These are phyloP conservation scores for Gambusia holbrooki DNA, from an alignment of 2,113 vertebrate species.

Conservation along the genomic window DNA sequence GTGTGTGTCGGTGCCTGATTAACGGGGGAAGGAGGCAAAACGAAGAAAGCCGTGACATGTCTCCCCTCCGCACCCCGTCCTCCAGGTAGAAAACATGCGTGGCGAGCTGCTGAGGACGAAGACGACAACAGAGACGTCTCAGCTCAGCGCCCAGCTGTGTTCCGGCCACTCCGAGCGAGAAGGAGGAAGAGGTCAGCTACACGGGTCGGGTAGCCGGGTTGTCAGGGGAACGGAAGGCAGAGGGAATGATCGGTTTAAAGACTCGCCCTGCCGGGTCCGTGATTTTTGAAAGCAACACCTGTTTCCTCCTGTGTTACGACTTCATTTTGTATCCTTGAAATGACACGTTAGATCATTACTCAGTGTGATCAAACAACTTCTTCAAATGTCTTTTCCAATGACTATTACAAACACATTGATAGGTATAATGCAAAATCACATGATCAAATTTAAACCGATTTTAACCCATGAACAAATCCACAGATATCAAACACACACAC, in stretches of 20 bases:
- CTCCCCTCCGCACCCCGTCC: neutral
- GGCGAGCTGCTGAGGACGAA: slow-evolving; percentile 83
- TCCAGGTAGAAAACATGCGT: slow-evolving; percentile 87
- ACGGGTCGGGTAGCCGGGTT: slow-evolving; percentile 47
- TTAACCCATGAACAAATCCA: too few species aligned
- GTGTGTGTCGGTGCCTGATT: slow-evolving; percentile 70
- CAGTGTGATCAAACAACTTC: too few species aligned
- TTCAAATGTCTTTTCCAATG: too few species aligned
- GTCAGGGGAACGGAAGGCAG: neutral
- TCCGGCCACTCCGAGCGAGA: slow-evolving; percentile 69
- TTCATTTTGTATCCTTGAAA: neutral
- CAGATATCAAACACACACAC: too few species aligned
- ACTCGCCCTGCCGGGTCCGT: neutral
- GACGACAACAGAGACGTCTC: slow-evolving; percentile 73
- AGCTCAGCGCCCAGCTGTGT: slow-evolving; percentile 64
- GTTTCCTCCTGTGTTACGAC: neutral
- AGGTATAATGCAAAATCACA: too few species aligned
- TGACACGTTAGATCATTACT: neutral
- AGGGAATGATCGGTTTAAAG: slow-evolving; percentile 7
- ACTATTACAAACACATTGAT: too few species aligned
- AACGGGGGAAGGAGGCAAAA: neutral
- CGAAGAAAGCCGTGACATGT: neutral
- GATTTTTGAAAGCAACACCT: slow-evolving; percentile 2
- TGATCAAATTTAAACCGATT: too few species aligned
- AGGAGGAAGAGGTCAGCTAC: slow-evolving; percentile 76